A percentile compares a stretch with the other conserved stretches of the same genome.
These are phyloP conservation scores for Procapra przewalskii DNA, from an alignment of 2,113 vertebrate species.

Conservation along the genomic window DNA sequence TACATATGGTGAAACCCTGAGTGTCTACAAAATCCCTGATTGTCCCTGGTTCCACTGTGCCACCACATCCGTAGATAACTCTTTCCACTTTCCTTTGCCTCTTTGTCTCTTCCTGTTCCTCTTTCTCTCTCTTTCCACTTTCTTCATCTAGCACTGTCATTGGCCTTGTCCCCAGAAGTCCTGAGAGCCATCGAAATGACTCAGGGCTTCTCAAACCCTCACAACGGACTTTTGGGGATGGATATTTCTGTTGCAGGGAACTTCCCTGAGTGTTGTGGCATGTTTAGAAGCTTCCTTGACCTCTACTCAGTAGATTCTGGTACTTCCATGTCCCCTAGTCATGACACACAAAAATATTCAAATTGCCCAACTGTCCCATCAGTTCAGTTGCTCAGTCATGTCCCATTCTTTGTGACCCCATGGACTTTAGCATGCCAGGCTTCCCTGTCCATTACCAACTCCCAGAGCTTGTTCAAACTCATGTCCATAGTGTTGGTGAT, in stretches of 20 bases:
- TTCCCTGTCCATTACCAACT: neutral
- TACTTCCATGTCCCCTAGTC: too few species aligned
- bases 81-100: neutral
- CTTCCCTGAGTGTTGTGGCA: accelerated
- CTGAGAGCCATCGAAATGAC: neutral
- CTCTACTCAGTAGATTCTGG: neutral
- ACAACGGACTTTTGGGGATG: neutral
- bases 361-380: neutral
- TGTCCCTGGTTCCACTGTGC: neutral
- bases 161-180: too few species aligned
- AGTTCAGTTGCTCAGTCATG: neutral
- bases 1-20: neutral
- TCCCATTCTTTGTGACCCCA: neutral
- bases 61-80: neutral
- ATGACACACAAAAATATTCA: neutral
- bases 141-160: neutral
- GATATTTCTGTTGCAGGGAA: too few species aligned
- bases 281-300: neutral
- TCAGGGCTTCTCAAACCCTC: neutral
- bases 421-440: neutral
- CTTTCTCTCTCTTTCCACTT: neutral
- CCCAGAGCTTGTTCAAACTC: neutral
- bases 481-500: neutral
- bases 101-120: neutral
- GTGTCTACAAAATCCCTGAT: neutral